Evolutionary conservation across 2,888 invertebrate species (phyloP), one percentile per base, ranked within the genome.

Genomic region (Byasa hedistus): DNA sequence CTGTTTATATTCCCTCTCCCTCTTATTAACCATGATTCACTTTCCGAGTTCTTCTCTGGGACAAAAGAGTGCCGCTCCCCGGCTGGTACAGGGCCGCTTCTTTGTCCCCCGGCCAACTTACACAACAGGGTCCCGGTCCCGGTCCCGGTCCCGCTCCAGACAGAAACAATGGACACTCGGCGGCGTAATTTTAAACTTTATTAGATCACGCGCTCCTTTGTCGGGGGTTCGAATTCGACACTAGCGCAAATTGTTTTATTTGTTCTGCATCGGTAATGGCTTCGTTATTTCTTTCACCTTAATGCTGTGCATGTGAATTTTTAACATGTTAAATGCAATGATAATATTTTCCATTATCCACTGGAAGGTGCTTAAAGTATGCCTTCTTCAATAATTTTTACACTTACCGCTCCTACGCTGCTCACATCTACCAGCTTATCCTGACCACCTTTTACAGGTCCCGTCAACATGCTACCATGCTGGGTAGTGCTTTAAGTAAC

Each of bases 41-140:
- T 68, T 69, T 69, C 63, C 39, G 64, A 66, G 68, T 69, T 68
- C 64, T 64, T 68, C 64, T 56, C 57, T 69, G 65, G 36, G 36
- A 89, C 89, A 89, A 89, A 88, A 85, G 87, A 81, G 84, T 77
- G 81, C 83, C 83, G 82, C 80, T 56, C 64, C 55, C 66, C 51
- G 54, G 55, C 64, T 58, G 24, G 55, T 39, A 36, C 58, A 63
- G 51, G 58, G 58, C 32, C 36, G 59, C 15, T 55, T 69, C 70
- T 71, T 73, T 73, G 71, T 73, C 71, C 69, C 55, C 62, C 69
- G 57, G 65, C 68, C 69, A 60, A 68, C 69, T 66, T 67, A 69
- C 72, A 69, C 69, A 70, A 70, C 71, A 60, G 66, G n/a, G n/a
- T n/a, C n/a, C n/a, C n/a, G n/a, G n/a, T n/a, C n/a, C n/a, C n/a